Evolutionary conservation across 2,113 vertebrate species (phyloP).

Genomic region (Amphiprion percula): DNA sequence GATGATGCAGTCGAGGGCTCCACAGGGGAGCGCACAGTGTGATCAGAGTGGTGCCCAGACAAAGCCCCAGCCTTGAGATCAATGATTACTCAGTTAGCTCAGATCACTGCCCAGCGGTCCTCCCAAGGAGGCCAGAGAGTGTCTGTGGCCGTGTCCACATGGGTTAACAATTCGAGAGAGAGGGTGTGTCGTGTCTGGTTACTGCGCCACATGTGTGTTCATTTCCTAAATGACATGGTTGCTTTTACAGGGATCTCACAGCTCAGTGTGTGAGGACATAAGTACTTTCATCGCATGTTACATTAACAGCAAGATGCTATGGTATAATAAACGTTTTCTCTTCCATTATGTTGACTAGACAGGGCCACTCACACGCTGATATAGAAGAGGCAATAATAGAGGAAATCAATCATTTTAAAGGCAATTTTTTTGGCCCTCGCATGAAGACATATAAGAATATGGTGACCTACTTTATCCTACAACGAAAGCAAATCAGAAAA

Average conservation of each 20-base stretch:
- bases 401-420: neutral
- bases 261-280: constrained; percentile 22
- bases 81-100: constrained; percentile 83
- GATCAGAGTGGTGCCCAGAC: constrained; percentile 78
- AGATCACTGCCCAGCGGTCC: constrained; percentile 73
- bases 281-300: constrained; percentile 23
- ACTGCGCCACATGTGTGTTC: constrained; percentile 60
- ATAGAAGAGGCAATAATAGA: neutral
- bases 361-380: neutral
- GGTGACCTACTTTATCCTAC: constrained; percentile 55
- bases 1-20: constrained; percentile 68
- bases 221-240: constrained; percentile 56
- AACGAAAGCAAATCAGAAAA: constrained; percentile 28
- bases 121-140: constrained; percentile 63
- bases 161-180: constrained; percentile 72
- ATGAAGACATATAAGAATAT: neutral
- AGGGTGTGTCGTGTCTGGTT: constrained; percentile 76
- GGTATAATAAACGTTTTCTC: neutral
- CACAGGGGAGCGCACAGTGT: constrained; percentile 71
- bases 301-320: neutral
- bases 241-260: constrained; percentile 36
- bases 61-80: constrained; percentile 75
- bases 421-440: neutral
- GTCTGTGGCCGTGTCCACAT: constrained; percentile 69
- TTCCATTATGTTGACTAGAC: constrained; percentile 1